Evolutionary conservation across 2,113 vertebrate genomes (phyloP).

Genomic region (Leptobrachium ailaonicum): DNA sequence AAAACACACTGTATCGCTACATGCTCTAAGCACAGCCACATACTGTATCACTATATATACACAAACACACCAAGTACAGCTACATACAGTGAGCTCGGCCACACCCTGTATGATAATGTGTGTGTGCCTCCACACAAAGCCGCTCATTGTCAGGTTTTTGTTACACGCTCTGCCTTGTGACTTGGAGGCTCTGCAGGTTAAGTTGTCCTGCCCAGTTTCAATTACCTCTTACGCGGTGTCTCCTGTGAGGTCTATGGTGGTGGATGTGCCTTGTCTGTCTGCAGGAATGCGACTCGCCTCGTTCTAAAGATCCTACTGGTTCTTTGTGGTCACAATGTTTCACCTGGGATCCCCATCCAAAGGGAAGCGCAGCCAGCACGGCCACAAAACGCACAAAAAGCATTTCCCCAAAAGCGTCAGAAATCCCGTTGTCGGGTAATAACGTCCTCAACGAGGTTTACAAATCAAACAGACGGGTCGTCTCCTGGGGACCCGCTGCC

Average conservation of each 20-base stretch:
- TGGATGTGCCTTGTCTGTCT: conserved; percentile 55
- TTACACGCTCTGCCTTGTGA: too few relatives aligned
- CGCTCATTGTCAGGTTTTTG: too few relatives aligned
- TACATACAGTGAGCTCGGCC: too few relatives aligned
- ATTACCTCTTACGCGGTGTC: conserved; percentile 59
- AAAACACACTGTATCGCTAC: too few relatives aligned
- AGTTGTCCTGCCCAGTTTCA: neutral
- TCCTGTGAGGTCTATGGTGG: conserved; percentile 49
- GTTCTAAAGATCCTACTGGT: conserved; percentile 45
- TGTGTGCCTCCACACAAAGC: too few relatives aligned
- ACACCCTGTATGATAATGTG: too few relatives aligned
- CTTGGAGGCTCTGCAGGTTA: too few relatives aligned
- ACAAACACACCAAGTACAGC: too few relatives aligned
- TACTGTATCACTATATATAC: too few relatives aligned
- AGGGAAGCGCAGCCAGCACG: conserved; percentile 59
- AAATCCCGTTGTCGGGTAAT: conserved; percentile 7
- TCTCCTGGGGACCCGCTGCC: conserved; percentile 33
- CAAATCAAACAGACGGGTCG: conserved; percentile 17
- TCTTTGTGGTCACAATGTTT: conserved; percentile 65
- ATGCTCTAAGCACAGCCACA: too few relatives aligned
- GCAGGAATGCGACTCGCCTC: conserved; percentile 51
- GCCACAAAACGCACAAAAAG: conserved; percentile 62
- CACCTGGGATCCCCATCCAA: conserved; percentile 56
- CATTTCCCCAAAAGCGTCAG: conserved; percentile 60
- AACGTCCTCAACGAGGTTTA: conserved; percentile 13